A percentile compares a stretch with the other conserved stretches of the same genome.
Conservation (phyloP, 2,888 invertebrate genomes). For the Mayetiola destructor region DNA sequence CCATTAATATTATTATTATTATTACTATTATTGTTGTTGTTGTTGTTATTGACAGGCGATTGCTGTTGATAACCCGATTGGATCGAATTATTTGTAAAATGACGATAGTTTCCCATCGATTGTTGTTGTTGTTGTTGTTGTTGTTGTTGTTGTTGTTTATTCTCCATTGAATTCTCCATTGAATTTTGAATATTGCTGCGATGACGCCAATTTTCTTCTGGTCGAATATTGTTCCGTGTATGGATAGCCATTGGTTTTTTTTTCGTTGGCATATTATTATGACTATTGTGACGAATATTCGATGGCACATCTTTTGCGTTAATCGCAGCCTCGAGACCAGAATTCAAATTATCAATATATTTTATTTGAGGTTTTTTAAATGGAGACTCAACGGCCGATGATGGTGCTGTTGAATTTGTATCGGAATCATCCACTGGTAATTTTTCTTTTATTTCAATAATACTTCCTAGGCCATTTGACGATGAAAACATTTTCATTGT, state of each 20-base stretch:
- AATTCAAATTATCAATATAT: not conserved
- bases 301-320: constrained; percentile 10
- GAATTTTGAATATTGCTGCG: no score
- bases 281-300: constrained; percentile 2
- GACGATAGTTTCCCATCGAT: no score
- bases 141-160: constrained; percentile 16
- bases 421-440: constrained; percentile 23
- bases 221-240: constrained; percentile 16
- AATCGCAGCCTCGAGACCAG: constrained; percentile 13
- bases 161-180: constrained; percentile 16
- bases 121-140: not conserved
- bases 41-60: no score
- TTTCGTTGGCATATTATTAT: not conserved
- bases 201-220: constrained; percentile 31
- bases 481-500: constrained; percentile 4
- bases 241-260: constrained; percentile 4
- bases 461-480: constrained; percentile 27
- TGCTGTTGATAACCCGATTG: no score
- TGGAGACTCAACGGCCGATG: constrained; percentile 1
- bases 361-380: constrained; percentile 4
- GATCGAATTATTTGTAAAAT: no score
- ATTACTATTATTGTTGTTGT: no score
- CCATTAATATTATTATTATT: not conserved
- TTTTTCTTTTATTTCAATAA: constrained; percentile 34
- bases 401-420: not conserved